Percentiles rank a stretch among this genome's conserved stretches.
These are phyloP conservation scores for Gorsachius goisagi DNA, from an alignment of 2,113 vertebrate genomes.

Conservation along the genomic window DNA sequence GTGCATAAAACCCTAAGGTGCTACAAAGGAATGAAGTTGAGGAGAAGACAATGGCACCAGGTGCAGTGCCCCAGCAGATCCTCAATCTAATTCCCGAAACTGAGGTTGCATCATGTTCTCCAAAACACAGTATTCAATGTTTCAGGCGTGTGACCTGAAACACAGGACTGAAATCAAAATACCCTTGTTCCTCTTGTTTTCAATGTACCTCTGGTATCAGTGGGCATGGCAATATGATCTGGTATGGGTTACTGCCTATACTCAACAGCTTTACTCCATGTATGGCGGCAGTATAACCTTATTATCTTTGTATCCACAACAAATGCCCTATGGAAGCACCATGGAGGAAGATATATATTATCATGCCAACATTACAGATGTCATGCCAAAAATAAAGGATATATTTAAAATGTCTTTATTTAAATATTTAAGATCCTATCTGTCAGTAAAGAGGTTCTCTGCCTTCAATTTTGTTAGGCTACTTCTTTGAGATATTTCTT, in stretches of 20 bases:
- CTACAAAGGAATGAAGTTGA: not conserved
- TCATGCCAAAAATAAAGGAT: not conserved
- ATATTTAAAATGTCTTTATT: not conserved
- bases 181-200: not conserved
- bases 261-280: rapidly evolving
- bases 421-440: not conserved
- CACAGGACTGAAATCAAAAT: not conserved
- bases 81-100: not conserved
- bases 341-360: not conserved
- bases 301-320: not conserved
- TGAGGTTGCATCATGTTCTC: not conserved
- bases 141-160: not conserved
- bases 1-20: not conserved
- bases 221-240: not conserved
- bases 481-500: not conserved
- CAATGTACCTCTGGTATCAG: not conserved
- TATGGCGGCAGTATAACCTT: not conserved
- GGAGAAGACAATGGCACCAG: not conserved
- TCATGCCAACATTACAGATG: not conserved
- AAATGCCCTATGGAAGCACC: not conserved
- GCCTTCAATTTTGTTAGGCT: not conserved
- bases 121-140: not conserved
- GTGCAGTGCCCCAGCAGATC: not conserved
- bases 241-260: not conserved
- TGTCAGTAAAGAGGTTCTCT: not conserved